phyloP scores from a whole-genome alignment of 2,797 vertebrate species.

The Sebastes trivittatus region DNA sequence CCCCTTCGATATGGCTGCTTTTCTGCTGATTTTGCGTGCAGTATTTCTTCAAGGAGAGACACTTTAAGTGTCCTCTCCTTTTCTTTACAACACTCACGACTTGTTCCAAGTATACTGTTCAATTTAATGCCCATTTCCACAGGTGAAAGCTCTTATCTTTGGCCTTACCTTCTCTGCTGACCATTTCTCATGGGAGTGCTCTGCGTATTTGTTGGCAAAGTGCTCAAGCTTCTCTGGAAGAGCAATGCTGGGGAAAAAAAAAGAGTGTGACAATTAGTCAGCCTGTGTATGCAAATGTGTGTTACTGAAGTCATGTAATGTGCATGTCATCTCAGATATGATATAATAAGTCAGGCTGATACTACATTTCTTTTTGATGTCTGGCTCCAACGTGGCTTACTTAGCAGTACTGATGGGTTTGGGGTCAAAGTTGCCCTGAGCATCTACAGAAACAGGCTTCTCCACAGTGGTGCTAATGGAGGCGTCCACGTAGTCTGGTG shows the following conservation, averaged over 20 bases:
- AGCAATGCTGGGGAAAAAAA: constrained; percentile 82
- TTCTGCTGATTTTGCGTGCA: background rate
- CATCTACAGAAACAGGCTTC: constrained; percentile 91
- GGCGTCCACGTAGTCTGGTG: constrained; percentile 95
- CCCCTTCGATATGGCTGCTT: background rate
- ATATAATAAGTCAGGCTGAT: background rate
- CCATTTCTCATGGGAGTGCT: constrained; percentile 97
- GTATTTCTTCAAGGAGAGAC: background rate
- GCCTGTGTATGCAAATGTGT: background rate
- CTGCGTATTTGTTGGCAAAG: constrained; percentile 94
- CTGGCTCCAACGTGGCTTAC: constrained; percentile 78
- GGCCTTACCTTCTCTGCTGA: constrained; percentile 93
- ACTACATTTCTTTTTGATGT: background rate
- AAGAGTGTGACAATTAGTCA: constrained; percentile 2
- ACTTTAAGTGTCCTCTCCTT: background rate
- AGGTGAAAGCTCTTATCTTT: background rate
- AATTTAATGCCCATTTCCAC: constrained; percentile 6
- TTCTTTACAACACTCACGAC: background rate
- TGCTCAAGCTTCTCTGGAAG: constrained; percentile 96
- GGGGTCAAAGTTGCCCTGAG: constrained; percentile 98
- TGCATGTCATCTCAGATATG: background rate
- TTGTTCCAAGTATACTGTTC: background rate
- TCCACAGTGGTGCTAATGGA: constrained; percentile 88
- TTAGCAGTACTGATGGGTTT: constrained; percentile 93
- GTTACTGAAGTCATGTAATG: background rate